Conservation (phyloP, 2,888 invertebrate genomes). For the Drosophila macrothrix region DNA sequence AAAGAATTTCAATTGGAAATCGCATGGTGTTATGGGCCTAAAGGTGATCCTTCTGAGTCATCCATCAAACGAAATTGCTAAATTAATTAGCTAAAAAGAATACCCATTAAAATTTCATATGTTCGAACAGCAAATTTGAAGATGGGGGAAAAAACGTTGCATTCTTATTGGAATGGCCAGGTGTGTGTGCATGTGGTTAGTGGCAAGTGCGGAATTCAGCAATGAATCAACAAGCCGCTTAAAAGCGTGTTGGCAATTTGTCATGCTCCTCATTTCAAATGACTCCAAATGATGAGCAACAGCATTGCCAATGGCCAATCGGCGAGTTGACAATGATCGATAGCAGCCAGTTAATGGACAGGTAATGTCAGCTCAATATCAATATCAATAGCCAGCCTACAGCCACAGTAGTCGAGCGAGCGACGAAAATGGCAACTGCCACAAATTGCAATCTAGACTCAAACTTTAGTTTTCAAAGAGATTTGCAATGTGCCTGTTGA, state of each 20-base stretch:
- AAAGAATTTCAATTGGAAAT: neutral
- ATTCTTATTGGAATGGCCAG: neutral
- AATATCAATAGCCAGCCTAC: conserved; percentile 20
- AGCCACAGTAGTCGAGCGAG: neutral
- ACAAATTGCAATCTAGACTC: neutral
- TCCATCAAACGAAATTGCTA: neutral
- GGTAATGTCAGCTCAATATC: conserved; percentile 39
- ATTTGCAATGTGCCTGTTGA: neutral
- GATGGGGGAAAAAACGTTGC: neutral
- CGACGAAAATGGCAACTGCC: neutral
- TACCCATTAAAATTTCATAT: neutral
- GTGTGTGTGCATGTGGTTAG: neutral
- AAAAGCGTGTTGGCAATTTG: conserved; percentile 4
- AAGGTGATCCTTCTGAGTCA: neutral
- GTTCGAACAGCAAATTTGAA: neutral
- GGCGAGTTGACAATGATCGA: conserved; percentile 41
- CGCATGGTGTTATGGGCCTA: neutral
- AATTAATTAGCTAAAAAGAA: neutral
- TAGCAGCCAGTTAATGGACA: conserved; percentile 3
- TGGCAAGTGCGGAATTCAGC: neutral
- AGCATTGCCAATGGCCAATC: conserved; percentile 5
- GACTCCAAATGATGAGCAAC: conserved; percentile 7
- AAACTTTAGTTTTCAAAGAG: neutral
- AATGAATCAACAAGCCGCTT: conserved; percentile 9
- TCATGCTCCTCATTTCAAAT: conserved; percentile 13